Evolutionary conservation across 2,113 vertebrate species (phyloP).

Genomic region (Piaya cayana): DNA sequence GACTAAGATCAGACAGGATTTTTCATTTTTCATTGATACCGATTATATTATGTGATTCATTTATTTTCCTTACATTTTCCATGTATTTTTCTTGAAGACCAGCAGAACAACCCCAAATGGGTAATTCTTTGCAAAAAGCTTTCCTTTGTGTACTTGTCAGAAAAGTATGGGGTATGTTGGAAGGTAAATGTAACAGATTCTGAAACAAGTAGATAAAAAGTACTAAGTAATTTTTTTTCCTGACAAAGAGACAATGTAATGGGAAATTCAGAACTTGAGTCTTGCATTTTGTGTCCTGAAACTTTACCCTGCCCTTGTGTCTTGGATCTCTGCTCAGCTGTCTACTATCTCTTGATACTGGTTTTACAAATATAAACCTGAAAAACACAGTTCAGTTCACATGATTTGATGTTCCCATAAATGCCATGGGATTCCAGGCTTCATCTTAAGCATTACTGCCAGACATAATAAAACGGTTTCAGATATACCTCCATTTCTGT

Average conservation of each 20-base stretch:
- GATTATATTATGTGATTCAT: neutral
- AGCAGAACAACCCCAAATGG: neutral
- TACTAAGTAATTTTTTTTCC: neutral
- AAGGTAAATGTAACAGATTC: neutral
- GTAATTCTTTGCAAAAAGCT: neutral
- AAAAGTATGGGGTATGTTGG: rapidly evolving
- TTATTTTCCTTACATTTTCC: neutral
- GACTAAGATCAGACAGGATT: neutral
- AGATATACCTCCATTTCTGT: neutral
- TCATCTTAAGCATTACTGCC: neutral
- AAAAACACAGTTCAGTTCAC: neutral
- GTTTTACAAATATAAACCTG: neutral
- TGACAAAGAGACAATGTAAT: neutral
- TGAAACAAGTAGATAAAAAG: neutral
- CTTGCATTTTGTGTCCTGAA: neutral
- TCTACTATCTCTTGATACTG: neutral
- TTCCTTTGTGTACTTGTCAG: neutral
- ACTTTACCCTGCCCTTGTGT: neutral
- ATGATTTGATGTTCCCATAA: neutral
- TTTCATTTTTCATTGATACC: neutral
- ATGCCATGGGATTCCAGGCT: neutral
- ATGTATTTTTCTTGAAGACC: neutral
- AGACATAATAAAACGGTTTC: neutral
- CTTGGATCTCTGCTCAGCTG: neutral
- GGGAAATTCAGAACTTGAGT: neutral